phyloP scores from a whole-genome alignment of 2,888 invertebrate genomes.

The Calephelis perditalis region DNA sequence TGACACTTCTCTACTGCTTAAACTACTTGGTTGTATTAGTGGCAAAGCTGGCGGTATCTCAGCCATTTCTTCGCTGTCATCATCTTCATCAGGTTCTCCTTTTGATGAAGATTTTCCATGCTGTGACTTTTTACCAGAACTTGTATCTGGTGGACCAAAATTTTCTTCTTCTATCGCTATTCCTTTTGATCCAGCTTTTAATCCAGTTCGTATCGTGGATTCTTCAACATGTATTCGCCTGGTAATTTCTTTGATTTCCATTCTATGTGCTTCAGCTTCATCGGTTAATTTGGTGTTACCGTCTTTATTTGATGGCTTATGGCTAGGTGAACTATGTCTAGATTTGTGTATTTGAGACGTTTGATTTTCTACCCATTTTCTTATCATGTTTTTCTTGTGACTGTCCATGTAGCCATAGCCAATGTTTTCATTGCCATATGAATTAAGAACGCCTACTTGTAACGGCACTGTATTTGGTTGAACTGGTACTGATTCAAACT shows the following conservation, averaged over 20 bases:
- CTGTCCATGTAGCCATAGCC: slow-evolving; percentile 95
- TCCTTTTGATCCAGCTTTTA: slow-evolving; percentile 74
- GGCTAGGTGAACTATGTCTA: slow-evolving; percentile 75
- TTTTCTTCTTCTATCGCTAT: slow-evolving; percentile 73
- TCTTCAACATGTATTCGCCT: slow-evolving; percentile 79
- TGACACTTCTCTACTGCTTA: slow-evolving; percentile 89
- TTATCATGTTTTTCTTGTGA: slow-evolving; percentile 94
- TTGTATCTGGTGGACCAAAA: slow-evolving; percentile 57
- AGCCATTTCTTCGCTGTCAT: slow-evolving; percentile 88
- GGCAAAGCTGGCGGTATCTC: slow-evolving; percentile 90
- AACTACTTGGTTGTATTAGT: slow-evolving; percentile 82
- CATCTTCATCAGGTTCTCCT: slow-evolving; percentile 81
- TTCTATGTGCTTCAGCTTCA: slow-evolving; percentile 54
- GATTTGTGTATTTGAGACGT: slow-evolving; percentile 88
- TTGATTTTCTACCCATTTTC: slow-evolving; percentile 95
- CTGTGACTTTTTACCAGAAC: slow-evolving; percentile 39
- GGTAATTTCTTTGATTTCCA: slow-evolving; percentile 72
- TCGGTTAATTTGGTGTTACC: slow-evolving; percentile 47
- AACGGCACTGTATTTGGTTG: slow-evolving; percentile 68
- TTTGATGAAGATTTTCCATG: slow-evolving; percentile 53
- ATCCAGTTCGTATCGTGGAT: slow-evolving; percentile 78
- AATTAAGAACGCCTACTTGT: slow-evolving; percentile 61
- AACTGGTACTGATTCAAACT: slow-evolving; percentile 78
- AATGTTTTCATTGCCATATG: slow-evolving; percentile 67
- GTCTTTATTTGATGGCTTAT: slow-evolving; percentile 50